phyloP scores from a whole-genome alignment of 2,888 invertebrate genomes.

The Hylaea fasciaria region DNA sequence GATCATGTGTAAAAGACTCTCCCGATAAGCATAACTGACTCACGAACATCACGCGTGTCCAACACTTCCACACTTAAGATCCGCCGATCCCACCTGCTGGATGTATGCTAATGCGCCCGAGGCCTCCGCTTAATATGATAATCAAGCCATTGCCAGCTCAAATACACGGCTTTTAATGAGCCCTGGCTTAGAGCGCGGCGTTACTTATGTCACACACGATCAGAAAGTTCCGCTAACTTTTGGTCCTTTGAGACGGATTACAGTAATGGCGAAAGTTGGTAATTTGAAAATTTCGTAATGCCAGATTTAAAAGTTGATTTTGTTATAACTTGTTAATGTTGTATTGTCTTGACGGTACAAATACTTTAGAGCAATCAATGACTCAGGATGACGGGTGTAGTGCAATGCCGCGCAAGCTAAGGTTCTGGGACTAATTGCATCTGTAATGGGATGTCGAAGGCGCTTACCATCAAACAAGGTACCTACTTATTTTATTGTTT shows the following conservation, averaged over 20 bases:
- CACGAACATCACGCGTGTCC: constrained; percentile 23
- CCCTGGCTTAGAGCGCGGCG: constrained; percentile 43
- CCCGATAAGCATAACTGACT: constrained; percentile 17
- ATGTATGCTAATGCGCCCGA: constrained; percentile 61
- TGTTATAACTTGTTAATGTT: constrained; percentile 6
- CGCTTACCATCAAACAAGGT: too few species aligned
- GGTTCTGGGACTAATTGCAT: background rate
- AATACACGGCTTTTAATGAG: constrained; percentile 65
- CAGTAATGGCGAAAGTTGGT: constrained; percentile 28
- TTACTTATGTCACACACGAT: constrained; percentile 24
- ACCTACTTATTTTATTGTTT: too few species aligned
- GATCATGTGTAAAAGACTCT: constrained; percentile 18
- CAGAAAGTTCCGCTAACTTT: constrained; percentile 25
- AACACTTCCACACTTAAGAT: constrained; percentile 29
- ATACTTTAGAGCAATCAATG: too few species aligned
- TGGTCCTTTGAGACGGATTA: constrained; percentile 7
- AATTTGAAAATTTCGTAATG: constrained; percentile 14
- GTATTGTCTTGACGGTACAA: background rate
- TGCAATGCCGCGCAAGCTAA: background rate
- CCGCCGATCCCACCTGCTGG: constrained; percentile 32
- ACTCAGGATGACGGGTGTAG: too few species aligned
- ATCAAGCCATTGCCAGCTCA: constrained; percentile 69
- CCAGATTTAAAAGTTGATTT: constrained; percentile 18
- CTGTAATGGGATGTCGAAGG: too few species aligned
- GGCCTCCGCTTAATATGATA: constrained; percentile 72